Evolutionary conservation across 1,140 invertebrate species (phyloP).

Genomic region (Macrotrachela quadricornifera): DNA sequence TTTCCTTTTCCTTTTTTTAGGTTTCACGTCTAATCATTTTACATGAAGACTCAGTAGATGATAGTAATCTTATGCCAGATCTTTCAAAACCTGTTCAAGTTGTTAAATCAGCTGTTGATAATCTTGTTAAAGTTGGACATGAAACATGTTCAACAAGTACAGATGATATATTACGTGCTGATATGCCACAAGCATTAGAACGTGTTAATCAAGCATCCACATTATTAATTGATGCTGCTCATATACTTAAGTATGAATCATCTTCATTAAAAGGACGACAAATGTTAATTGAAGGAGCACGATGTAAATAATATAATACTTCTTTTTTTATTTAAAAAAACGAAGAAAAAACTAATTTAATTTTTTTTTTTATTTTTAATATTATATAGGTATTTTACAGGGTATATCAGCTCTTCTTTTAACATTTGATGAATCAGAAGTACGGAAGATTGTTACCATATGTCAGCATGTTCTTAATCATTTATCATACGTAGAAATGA

Average conservation of each 20-base stretch:
- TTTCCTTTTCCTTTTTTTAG: constrained; percentile 37
- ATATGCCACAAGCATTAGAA: constrained; percentile 74
- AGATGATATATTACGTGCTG: constrained; percentile 78
- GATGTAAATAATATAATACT: constrained; percentile 18
- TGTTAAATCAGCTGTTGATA: constrained; percentile 83
- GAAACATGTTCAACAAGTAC: constrained; percentile 93
- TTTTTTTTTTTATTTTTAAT: constrained; percentile 29
- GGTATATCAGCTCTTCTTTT: constrained; percentile 82
- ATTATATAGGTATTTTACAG: constrained; percentile 55
- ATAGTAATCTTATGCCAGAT: constrained; percentile 99
- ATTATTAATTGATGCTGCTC: constrained; percentile 82
- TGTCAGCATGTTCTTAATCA: constrained; percentile 88
- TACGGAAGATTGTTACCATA: constrained; percentile 88
- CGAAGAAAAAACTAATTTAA: no score
- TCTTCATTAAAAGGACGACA: constrained; percentile 66
- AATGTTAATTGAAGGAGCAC: constrained; percentile 28
- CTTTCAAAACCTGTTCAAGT: constrained; percentile 77
- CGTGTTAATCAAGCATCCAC: constrained; percentile 78
- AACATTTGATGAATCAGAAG: constrained; percentile 96
- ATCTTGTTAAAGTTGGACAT: constrained; percentile 85
- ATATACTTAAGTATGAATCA: constrained; percentile 77
- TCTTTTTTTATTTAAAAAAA: no score
- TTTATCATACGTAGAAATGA: constrained; percentile 82
- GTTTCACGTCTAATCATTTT: constrained; percentile 90
- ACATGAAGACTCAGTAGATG: constrained; percentile 88